Percentiles rank a stretch among this genome's conserved stretches.
phyloP scores from a whole-genome alignment of 2,888 invertebrate genomes.

The Drosophila prolongata region DNA sequence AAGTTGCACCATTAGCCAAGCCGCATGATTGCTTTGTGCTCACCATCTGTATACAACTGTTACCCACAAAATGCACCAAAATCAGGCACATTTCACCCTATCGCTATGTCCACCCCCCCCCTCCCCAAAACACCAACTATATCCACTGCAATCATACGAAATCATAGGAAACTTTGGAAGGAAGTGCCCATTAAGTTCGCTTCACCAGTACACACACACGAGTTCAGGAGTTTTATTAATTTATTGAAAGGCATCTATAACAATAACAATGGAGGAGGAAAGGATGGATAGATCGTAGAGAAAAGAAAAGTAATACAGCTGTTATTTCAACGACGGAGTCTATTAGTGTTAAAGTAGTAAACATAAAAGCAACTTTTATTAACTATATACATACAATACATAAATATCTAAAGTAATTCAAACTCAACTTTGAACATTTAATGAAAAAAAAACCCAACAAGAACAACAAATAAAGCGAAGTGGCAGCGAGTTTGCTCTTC shows the following conservation, averaged over 20 bases:
- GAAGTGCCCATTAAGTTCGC: constrained; percentile 41
- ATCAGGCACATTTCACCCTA: constrained; percentile 41
- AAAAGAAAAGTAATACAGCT: constrained; percentile 47
- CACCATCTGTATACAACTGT: constrained; percentile 15
- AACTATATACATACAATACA: constrained; percentile 51
- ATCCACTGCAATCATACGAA: constrained; percentile 26
- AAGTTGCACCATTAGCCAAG: constrained; percentile 31
- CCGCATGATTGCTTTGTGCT: constrained; percentile 31
- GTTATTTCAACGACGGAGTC: constrained; percentile 75
- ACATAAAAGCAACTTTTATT: constrained; percentile 63
- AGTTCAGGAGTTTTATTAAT: constrained; percentile 43
- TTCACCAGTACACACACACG: constrained; percentile 14
- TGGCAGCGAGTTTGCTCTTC: constrained; percentile 17
- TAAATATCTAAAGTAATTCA: constrained; percentile 48
- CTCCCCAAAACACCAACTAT: constrained; percentile 15
- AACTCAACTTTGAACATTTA: constrained; percentile 43
- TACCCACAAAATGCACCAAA: constrained; percentile 19
- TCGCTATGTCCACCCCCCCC: constrained; percentile 16
- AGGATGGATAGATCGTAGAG: constrained; percentile 20
- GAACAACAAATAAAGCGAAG: constrained; percentile 19
- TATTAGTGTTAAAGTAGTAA: constrained; percentile 79
- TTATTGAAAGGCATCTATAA: constrained; percentile 37
- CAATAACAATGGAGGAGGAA: constrained; percentile 19
- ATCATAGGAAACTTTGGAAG: constrained; percentile 27
- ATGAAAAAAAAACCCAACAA: constrained; percentile 32